These are phyloP conservation scores for Caracal caracal DNA, from an alignment of 2,113 vertebrate species.

Conservation along the genomic window DNA sequence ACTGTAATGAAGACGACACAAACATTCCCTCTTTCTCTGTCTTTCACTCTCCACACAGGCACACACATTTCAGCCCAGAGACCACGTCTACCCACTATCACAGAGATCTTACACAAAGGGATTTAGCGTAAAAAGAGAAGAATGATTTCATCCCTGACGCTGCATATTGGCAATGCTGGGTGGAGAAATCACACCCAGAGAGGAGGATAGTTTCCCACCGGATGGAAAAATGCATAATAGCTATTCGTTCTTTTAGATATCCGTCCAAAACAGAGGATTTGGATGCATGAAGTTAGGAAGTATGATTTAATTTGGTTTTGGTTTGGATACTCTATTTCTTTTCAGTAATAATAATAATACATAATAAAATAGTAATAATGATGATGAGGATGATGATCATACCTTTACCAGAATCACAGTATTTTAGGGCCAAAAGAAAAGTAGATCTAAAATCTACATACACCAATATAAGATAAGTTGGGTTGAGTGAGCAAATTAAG, in stretches of 20 bases:
- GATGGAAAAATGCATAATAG: background rate
- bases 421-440: background rate
- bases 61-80: background rate
- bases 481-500: background rate
- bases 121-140: background rate
- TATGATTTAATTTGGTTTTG: background rate
- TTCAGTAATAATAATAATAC: background rate
- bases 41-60: background rate
- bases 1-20: background rate
- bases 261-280: background rate
- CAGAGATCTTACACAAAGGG: background rate
- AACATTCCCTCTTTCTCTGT: background rate
- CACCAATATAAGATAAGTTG: background rate
- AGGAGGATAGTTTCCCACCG: background rate
- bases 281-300: background rate
- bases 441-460: background rate
- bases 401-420: background rate
- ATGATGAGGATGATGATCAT: background rate
- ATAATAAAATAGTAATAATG: background rate
- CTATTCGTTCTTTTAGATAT: background rate
- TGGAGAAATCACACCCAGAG: background rate
- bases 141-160: background rate
- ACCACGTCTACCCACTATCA: background rate
- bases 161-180: background rate
- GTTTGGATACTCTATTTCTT: background rate